A percentile compares a stretch with the other conserved stretches of the same genome.
phyloP scores from a whole-genome alignment of 2,113 vertebrate genomes.

The Salvator merianae region DNA sequence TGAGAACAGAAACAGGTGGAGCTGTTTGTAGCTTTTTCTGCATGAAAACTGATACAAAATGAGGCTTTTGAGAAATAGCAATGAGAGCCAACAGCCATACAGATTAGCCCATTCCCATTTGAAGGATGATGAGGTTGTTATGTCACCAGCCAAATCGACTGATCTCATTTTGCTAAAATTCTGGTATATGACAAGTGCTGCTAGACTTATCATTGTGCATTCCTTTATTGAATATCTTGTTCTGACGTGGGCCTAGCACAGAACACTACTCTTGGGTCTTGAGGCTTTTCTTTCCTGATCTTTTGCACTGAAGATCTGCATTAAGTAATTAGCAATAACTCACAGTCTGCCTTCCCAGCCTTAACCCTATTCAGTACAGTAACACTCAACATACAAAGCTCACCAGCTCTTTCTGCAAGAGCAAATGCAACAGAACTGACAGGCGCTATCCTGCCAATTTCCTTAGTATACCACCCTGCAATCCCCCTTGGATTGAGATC shows the following conservation, averaged over 20 bases:
- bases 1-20: neutral
- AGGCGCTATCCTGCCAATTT: neutral
- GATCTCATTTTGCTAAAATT: neutral
- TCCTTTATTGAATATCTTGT: neutral
- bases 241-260: neutral
- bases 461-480: neutral
- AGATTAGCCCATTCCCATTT: neutral
- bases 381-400: neutral
- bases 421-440: neutral
- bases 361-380: neutral
- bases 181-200: neutral
- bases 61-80: neutral
- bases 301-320: neutral
- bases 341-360: neutral
- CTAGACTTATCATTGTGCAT: neutral
- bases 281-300: neutral
- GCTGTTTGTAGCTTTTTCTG: neutral
- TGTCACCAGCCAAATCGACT: neutral
- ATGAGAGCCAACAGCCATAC: neutral
- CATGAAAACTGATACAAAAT: neutral
- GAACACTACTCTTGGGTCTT: neutral
- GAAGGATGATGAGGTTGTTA: neutral
- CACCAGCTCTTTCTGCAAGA: neutral
- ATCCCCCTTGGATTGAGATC: neutral
- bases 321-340: neutral